Evolutionary conservation across 2,888 invertebrate genomes (phyloP).

Genomic region (Argyra leucocephala): DNA sequence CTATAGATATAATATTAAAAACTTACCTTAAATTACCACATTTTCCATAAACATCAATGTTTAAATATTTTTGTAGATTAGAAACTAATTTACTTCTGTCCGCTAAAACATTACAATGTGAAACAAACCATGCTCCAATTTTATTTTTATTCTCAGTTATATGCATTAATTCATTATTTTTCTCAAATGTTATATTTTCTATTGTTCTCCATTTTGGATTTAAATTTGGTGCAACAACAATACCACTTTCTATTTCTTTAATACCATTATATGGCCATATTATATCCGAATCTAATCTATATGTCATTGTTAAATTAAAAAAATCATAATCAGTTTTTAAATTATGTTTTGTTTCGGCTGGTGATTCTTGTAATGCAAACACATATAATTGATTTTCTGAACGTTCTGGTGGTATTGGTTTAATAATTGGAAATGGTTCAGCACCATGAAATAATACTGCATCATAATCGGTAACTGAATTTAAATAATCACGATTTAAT

Average conservation of each 20-base stretch:
- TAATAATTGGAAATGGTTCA: slow-evolving; percentile 34
- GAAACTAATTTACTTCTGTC: slow-evolving; percentile 41
- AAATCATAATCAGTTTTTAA: slow-evolving; percentile 39
- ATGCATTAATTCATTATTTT: slow-evolving; percentile 16
- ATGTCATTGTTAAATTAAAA: slow-evolving; percentile 52
- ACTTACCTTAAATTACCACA: slow-evolving; percentile 46
- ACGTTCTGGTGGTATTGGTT: slow-evolving; percentile 40
- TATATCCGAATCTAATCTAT: slow-evolving; percentile 47
- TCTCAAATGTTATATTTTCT: slow-evolving; percentile 26
- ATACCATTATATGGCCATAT: slow-evolving; percentile 43
- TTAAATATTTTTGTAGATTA: slow-evolving; percentile 48
- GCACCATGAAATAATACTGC: slow-evolving; percentile 48
- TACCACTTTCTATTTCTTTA: slow-evolving; percentile 29
- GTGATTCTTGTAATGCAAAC: slow-evolving; percentile 45
- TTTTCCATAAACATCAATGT: slow-evolving; percentile 54
- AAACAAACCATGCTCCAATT: slow-evolving; percentile 51
- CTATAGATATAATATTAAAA: no score
- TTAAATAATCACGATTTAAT: slow-evolving; percentile 33
- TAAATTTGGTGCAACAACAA: slow-evolving; percentile 31
- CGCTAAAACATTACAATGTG: slow-evolving; percentile 46
- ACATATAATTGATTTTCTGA: slow-evolving; percentile 45
- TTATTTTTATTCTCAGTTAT: slow-evolving; percentile 39
- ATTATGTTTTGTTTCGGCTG: slow-evolving; percentile 38
- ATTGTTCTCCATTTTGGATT: slow-evolving; percentile 32
- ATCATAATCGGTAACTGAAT: slow-evolving; percentile 42